A percentile compares a stretch with the other conserved stretches of the same genome.
These are phyloP conservation scores for Trichopria drosophilae DNA, from an alignment of 2,888 invertebrate genomes.

Conservation along the genomic window DNA sequence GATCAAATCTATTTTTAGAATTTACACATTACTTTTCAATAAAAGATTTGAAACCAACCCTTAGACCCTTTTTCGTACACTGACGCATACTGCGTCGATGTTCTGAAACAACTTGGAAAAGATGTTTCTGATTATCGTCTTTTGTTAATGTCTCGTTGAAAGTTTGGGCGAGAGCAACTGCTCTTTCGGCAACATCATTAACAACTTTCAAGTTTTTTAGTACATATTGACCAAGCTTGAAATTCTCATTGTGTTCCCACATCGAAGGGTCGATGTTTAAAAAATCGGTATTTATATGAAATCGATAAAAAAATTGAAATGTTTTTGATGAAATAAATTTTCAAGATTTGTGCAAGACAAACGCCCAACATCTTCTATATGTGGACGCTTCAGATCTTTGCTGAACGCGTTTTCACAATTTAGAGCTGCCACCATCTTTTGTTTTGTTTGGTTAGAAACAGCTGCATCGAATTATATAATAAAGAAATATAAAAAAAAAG, in stretches of 20 bases:
- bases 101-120: constrained; percentile 13
- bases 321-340: not conserved
- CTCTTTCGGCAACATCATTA: constrained; percentile 23
- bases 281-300: constrained; percentile 6
- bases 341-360: too few species aligned
- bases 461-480: too few species aligned
- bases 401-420: not conserved
- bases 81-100: too few species aligned
- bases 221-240: constrained; percentile 9
- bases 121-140: constrained; percentile 16
- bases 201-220: constrained; percentile 20
- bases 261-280: not conserved
- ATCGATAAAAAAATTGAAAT: not conserved
- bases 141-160: constrained; percentile 13
- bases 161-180: constrained; percentile 12
- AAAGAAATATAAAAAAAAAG: too few species aligned
- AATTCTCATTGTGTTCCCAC: constrained; percentile 14
- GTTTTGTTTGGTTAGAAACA: constrained; percentile 8
- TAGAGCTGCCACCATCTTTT: constrained; percentile 1
- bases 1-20: too few species aligned
- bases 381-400: too few species aligned
- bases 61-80: too few species aligned
- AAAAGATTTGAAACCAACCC: too few species aligned
- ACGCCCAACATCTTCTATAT: too few species aligned
- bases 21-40: too few species aligned